Evolutionary conservation across 37 sponge, comb jelly and placozoan genomes (phyloP), one percentile per base, ranked within the genome.

Genomic region (Beroe ovata): DNA sequence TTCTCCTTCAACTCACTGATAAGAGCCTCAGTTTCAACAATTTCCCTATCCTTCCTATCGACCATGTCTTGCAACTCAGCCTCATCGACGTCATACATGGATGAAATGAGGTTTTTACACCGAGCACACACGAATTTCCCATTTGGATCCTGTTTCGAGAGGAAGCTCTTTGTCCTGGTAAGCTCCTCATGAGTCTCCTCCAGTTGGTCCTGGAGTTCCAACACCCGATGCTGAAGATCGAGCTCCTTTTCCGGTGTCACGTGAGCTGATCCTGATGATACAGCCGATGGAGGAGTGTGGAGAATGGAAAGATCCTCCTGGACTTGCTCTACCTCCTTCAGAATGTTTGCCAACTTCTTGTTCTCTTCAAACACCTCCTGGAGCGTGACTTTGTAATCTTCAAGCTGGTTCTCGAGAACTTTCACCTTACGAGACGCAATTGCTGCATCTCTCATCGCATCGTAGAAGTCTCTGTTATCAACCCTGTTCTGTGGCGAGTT

Each of bases 81-180:
- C 22, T 77, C 84, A 41, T 77, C 38, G 28, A 77, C 36, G 25
- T 42, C 33, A 26, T 41, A 77, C 47, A 77, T 4, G 25, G 84
- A 77, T 6, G 54, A 42, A 8, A 77, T 77, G 54, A 77, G 25
- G 84, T 77, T 77, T 54, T 77, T 77, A 77, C 84, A 77, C 47
- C 84, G 26, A 2, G 84, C 54, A 77, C 84, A 77, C 22, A 41
- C 38, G 84, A 77, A 77, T 35, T 77, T 77, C 0, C 84, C 84
- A 35, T 77, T 35, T 11, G 84, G 84, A 41, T 77, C 54, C n/a
- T 77, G 84, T 40, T 35, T 8, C 2, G 84, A 42, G 25, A 77
- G 84, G 22, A 25, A 42, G 47, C 33, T 77, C 54, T 77, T 39
- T 21, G 84, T 42, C 4, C 84, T 11, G 21, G 38, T 36, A 26